Evolutionary conservation across 2,113 vertebrate species (phyloP), one percentile per base, ranked within the genome.

Genomic region (Nyctereutes procyonoides): DNA sequence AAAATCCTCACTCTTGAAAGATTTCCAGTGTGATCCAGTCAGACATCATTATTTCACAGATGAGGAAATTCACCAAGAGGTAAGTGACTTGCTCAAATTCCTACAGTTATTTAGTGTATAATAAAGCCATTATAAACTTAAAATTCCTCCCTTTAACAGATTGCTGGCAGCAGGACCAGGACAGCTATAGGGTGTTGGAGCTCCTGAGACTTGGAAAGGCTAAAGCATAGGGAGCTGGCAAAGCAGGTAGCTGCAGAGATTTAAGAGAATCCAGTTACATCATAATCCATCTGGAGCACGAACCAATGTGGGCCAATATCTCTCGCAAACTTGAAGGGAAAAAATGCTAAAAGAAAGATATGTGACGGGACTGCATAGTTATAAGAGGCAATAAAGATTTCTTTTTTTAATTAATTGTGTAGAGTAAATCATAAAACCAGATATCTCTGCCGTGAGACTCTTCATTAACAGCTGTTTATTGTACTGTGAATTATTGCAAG

Each of bases 391-490:
- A 85, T 74, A 95, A 96, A 53, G 48, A 86, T 92, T 58, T 71
- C 9, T 87, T 89, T 85, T 77, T 67, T 56, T 20, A 96, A 92
- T 90, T 89, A 93, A 9, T 51, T 77, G 17, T 58, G 16, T 30
- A 63, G 48, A 92, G 67, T 51, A 94, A 94, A 88, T 92, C 69
- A 76, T 89, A 93, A 96, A 82, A 63, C 43, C 65, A 95, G 48
- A 60, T 89, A 97, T 53, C 77, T 95, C 73, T 82, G 65, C 93
- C 62, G 28, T 22, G 35, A 93, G 93, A 92, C n/a, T 89, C 69
- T 88, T 97, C 87, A 96, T 95, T 92, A 92, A 95, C 62, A 95
- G 93, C 95, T 95, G 60, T 95, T 96, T 96, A 56, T 65, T 94
- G 28, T 92, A 79, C 56, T 89, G 48, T 79, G 83, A 97, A 80